phyloP scores from a whole-genome alignment of 2,113 vertebrate species.

The Fulica atra region DNA sequence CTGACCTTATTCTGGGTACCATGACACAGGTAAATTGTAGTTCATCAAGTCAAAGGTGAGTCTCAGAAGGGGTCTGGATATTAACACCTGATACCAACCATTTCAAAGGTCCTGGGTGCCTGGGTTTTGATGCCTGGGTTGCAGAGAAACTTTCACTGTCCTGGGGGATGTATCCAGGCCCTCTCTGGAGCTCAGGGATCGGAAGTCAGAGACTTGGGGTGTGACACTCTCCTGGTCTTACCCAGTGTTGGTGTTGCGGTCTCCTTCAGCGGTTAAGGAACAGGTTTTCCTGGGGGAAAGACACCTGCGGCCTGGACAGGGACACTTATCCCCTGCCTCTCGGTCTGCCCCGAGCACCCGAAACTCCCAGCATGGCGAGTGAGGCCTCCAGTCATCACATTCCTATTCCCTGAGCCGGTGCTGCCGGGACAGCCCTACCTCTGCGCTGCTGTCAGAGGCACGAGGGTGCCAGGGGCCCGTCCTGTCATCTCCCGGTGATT shows the following conservation, averaged over 20 bases:
- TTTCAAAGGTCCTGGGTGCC: neutral
- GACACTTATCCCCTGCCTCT: neutral
- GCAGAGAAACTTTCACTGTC: neutral
- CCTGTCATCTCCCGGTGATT: slow-evolving; percentile 16
- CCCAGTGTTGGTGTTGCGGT: neutral
- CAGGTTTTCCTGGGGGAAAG: neutral
- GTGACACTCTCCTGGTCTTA: neutral
- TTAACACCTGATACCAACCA: neutral
- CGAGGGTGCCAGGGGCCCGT: neutral
- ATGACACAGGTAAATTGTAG: neutral
- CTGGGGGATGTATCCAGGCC: neutral
- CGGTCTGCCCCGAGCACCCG: neutral
- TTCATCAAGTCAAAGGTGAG: neutral
- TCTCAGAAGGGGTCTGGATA: neutral
- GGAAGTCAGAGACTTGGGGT: neutral
- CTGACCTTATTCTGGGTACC: neutral
- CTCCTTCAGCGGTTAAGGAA: neutral
- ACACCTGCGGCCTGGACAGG: neutral
- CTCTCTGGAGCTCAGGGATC: neutral
- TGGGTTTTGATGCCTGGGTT: neutral
- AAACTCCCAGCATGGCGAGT: neutral
- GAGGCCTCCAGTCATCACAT: slow-evolving; percentile 38
- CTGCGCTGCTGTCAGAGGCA: neutral
- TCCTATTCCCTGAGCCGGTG: slow-evolving; percentile 22
- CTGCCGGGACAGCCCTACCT: neutral